Conservation (phyloP, 2,888 invertebrate genomes). For the Tyria jacobaeae region DNA sequence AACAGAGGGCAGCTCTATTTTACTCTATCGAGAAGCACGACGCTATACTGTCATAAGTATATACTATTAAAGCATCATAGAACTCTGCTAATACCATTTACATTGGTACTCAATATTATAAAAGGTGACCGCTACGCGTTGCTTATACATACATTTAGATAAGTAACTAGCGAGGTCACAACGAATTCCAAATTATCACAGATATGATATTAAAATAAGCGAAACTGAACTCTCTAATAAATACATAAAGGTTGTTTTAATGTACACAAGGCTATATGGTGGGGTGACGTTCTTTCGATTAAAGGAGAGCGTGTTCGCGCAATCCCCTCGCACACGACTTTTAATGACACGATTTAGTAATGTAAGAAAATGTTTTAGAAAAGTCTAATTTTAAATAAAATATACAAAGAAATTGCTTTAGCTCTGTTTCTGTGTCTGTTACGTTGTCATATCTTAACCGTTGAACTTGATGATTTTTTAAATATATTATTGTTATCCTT, state of each 20-base stretch:
- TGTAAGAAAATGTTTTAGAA: too few relatives aligned
- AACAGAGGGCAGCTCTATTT: too few relatives aligned
- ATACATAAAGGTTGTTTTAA: background rate
- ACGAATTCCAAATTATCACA: background rate
- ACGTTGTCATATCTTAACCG: too few relatives aligned
- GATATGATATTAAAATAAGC: background rate
- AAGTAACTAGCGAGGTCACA: background rate
- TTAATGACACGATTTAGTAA: background rate
- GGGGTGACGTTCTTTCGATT: slow-evolving; percentile 4
- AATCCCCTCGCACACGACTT: background rate
- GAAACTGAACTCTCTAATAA: background rate
- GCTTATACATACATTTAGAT: background rate
- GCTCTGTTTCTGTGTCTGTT: too few relatives aligned
- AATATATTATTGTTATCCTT: too few relatives aligned
- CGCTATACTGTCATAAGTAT: too few relatives aligned
- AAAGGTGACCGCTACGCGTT: background rate
- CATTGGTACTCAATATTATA: background rate
- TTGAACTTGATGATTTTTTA: background rate
- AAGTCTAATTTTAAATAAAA: too few relatives aligned
- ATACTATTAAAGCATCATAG: background rate
- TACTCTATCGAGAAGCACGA: too few relatives aligned
- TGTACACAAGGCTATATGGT: background rate
- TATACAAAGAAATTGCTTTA: too few relatives aligned
- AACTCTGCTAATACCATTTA: background rate
- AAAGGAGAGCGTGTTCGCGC: slow-evolving; percentile 3